Evolutionary conservation across 2,888 invertebrate species (phyloP), one percentile per base, ranked within the genome.

Genomic region (Trissolcus japonicus): DNA sequence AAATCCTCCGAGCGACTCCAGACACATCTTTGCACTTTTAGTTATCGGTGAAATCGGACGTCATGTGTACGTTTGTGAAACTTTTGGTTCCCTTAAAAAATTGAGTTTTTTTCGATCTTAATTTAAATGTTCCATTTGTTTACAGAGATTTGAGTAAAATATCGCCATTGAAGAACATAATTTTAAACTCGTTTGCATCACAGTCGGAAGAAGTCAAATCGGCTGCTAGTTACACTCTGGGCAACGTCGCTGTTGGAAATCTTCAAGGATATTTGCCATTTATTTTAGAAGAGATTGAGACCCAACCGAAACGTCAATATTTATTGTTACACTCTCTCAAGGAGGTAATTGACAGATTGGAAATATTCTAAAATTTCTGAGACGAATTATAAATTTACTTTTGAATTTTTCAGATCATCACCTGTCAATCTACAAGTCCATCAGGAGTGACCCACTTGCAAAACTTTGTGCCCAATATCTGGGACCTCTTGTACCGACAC

Each of bases 41-140:
- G 96, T 98, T 19, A 94, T 99, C 81, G 99, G 99, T 0, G 99
- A 99, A 92, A 98, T 99, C 83, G 99, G 99, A 6, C 92, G 96
- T 80, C 95, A 97, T 85, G 93, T 97, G 95, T 96, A 90, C 92
- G 94, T 91, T 57, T 19, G 2, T 46, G 7, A 9, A 50, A 51
- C 51, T 51, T 19, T 0, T 14, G 16, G 0, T 9, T 51, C 3
- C 7, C 17, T 56, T 17, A 3, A 0, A 25, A 3, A 0, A 25
- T 25, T 4, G 0, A 25, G 4, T 25, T 25, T 25, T 25, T 25
- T 4, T 25, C 25, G 4, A 25, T 35, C 14, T 17, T 16, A 25
- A 17, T 35, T 35, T 35, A 11, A 6, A 35, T 35, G 9, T 35
- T 35, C 11, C 11, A 7, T 17, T 63, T 56, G 14, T 77, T 87